Evolutionary conservation across 2,113 vertebrate genomes (phyloP).

Genomic region (human): GRCh38 chr1:59576501-59577000

Average conservation of each 20-base stretch:
- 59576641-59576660: background rate
- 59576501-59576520: no score
- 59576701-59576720: no score
- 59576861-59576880: background rate
- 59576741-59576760: background rate
- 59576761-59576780: background rate
- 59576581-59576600: background rate
- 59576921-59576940: background rate
- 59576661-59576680: no score
- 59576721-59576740: background rate
- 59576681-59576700: no score
- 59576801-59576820: background rate
- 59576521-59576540: no score
- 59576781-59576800: background rate
- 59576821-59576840: background rate
- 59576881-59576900: background rate
- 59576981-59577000: background rate
- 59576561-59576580: no score
- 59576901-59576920: background rate
- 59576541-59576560: no score
- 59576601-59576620: slow-evolving; percentile 17
- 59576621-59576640: background rate
- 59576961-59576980: background rate
- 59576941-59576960: background rate
- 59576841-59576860: background rate